Base-by-base conservation (phyloP, 2,113 vertebrate genomes). In the Ptychochromis oligacanthus region DNA sequence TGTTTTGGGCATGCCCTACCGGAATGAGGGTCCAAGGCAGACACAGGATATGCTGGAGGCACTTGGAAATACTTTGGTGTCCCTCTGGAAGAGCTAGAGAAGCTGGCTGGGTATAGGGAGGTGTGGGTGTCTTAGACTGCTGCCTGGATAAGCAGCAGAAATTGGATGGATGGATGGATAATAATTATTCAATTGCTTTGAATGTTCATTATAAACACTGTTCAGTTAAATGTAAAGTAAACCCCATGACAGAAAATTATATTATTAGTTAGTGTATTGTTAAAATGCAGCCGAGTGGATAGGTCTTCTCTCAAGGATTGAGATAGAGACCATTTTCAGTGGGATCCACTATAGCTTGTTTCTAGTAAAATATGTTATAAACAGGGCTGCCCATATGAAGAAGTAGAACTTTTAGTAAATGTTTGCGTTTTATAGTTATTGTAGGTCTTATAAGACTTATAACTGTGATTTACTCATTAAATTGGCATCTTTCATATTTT, bases 301-400 rank as follows among this genome's bases (percentile, higher is more conserved):
- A n/a, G 26, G 24, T 54, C 18, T 34, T 72, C 43, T 72, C 43
- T 72, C 43, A 31, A 17, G 26, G 46, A 54, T 31, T 72, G 26
- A 52, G 43, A 7, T 5, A 7, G 7, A 70, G 3, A 20, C 43
- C 65, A 52, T 31, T 72, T 72, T 54, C 46, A n/a, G 26, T 72
- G 11, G 13, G 46, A 14, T 8, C 67, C 67, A 72, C 67, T 34
- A 46, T 34, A 72, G 67, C 46, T 72, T 72, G 43, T 70, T 70
- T 70, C 65, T 6, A 31, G 65, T 49, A 52, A 31, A 72, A 72
- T 72, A 72, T 72, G 24, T 72, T 52, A 8, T 72, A 72, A 18
- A 52, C 2, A 18, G 5, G 26, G 28, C 46, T 54, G 18, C 26
- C 13, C 46, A 72, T 8, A 34, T 54, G 11, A 54, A 54, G 6